These are phyloP conservation scores for Dysmachus trigonus DNA, from an alignment of 2,888 invertebrate species.

Conservation along the genomic window DNA sequence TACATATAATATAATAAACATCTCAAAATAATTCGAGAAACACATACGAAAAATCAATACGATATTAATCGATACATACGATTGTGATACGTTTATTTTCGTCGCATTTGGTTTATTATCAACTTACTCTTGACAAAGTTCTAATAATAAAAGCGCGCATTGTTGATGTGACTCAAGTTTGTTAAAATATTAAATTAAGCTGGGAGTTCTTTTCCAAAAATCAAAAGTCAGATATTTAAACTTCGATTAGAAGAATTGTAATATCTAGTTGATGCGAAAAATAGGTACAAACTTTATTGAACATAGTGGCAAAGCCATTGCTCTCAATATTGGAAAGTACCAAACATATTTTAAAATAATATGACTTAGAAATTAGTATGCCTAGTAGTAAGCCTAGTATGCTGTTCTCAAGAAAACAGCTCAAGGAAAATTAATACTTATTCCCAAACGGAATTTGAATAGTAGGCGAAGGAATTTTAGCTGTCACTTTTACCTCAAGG, in stretches of 20 bases:
- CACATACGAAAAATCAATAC: constrained; percentile 19
- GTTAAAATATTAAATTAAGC: neutral
- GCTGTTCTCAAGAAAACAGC: too few species aligned
- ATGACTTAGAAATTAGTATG: too few species aligned
- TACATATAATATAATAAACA: too few species aligned
- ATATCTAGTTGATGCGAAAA: neutral
- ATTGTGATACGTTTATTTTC: constrained; percentile 3
- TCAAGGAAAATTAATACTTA: too few species aligned
- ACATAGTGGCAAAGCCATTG: neutral
- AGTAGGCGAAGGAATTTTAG: too few species aligned
- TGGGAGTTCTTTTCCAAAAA: neutral
- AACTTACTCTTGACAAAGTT: neutral
- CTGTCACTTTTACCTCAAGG: too few species aligned
- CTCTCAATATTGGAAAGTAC: too few species aligned
- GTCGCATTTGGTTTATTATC: neutral
- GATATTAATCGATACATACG: neutral
- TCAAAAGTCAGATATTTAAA: neutral
- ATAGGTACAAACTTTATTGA: neutral
- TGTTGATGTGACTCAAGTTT: neutral
- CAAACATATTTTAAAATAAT: too few species aligned
- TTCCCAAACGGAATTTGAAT: too few species aligned
- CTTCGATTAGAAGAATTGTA: neutral
- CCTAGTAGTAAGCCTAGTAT: too few species aligned
- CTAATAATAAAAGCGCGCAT: neutral
- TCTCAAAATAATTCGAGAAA: neutral